Base-by-base conservation (phyloP, 2,797 vertebrate species). In the Pitangus sulphuratus region DNA sequence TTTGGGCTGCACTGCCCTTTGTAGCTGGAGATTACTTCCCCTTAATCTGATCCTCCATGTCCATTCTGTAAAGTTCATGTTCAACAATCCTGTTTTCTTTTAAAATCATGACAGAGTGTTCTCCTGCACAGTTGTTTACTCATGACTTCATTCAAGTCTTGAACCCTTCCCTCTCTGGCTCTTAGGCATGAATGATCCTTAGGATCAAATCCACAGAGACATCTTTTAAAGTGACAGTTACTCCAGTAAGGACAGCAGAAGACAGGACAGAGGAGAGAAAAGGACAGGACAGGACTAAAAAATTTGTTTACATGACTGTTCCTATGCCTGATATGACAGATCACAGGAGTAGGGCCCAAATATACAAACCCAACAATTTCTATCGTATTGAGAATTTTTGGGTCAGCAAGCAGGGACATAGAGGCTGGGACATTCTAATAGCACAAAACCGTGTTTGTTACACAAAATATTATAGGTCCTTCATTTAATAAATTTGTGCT, bases 51-150 rank as follows among this genome's bases (percentile, higher is more conserved):
- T 84, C n/a, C 11, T 47, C 62, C 0, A 0, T 20, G 60, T 61
- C 60, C 61, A 70, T 86, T 83, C 22, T 62, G 47, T 70, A 54
- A 95, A 95, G 93, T 77, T 90, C 86, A 77, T 47, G 13, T 70
- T 60, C 60, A 48, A 21, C 39, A 54, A 88, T 45, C 15, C 42
- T 30, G 35, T 65, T 90, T 90, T 62, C 56, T 39, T 77, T 50
- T 58, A 31, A 84, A 86, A 68, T 45, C 53, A 51, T 60, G 87
- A 83, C 33, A 88, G 60, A 75, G 25, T 18, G 18, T 33, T 79
- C 37, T 50, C 47, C 53, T 64, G 65, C 25, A 71, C 15, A 11
- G 15, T 3, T 56, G 37, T 53, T 79, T 61, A 40, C 60, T 58
- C 19, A 2, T 22, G 8, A 61, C 56, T 91, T 91, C 42, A 39